Evolutionary conservation across 92 coral and sea anemone species (phyloP), one percentile per base, ranked within the genome.

Genomic region (Epizoanthus ramosus): DNA sequence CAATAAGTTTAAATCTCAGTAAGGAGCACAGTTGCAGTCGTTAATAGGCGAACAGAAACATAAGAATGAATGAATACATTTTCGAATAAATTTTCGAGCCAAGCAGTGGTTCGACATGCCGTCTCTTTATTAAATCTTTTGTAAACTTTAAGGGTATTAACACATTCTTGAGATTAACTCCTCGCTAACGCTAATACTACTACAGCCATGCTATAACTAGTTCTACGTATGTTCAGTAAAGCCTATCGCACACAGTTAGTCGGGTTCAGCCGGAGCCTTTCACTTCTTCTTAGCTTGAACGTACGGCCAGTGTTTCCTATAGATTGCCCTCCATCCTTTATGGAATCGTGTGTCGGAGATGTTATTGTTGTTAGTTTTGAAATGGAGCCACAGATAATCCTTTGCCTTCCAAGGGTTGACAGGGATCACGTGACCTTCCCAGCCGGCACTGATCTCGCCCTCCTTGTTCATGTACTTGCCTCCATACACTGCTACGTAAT

Each of bases 301-400:
- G 72, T 91, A 88, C 28, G 91, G 91, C 89, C 85, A 80, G 85
- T 88, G 76, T 53, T 67, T 75, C 68, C 80, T 73, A 74, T 88
- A 91, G 21, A 63, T 43, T 0, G 88, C 92, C 28, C 59, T 87
- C 87, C 89, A 92, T 17, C 96, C 96, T 54, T 85, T 82, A 63
- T 90, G 87, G 21, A 65, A 72, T 9, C 67, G 74, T 9, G 80
- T 50, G 52, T 73, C 87, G 0, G 71, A 6, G 24, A 57, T 33
- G 33, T 83, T 81, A 2, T 56, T 77, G 3, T 65, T 83, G 66
- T 90, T 90, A 45, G 90, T 92, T 69, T 57, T 83, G 84, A 92
- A 92, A 1, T 76, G 93, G 4, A 92, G 74, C 96, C 96, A 92
- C 73, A 92, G 80, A 64, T 79, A 87, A 12, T 54, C 22, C 2